Evolutionary conservation across 2,888 invertebrate genomes (phyloP).

Genomic region (Griposia aprilina): DNA sequence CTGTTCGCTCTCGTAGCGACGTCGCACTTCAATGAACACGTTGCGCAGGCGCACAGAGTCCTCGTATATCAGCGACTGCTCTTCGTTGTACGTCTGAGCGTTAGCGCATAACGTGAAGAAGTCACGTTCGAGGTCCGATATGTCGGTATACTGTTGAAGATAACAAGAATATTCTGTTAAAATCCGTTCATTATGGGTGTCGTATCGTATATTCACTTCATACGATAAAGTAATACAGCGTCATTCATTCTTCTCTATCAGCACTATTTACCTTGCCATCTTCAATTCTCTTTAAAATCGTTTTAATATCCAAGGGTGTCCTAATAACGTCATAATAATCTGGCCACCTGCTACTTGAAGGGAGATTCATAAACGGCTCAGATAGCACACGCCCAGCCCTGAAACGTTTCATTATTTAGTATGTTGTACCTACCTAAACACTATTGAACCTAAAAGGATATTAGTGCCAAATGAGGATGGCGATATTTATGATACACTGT

Average conservation of each 20-base stretch:
- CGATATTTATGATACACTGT: neutral
- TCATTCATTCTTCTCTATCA: neutral
- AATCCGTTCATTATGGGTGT: neutral
- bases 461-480: too few relatives aligned
- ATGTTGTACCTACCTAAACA: neutral
- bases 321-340: slow-evolving; percentile 99
- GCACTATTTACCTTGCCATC: slow-evolving; percentile 93
- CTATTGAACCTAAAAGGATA: neutral
- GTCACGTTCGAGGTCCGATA: slow-evolving; percentile 96
- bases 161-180: neutral
- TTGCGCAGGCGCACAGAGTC: slow-evolving; percentile 98
- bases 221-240: too few relatives aligned
- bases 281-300: slow-evolving; percentile 96
- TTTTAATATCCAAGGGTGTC: slow-evolving; percentile 98
- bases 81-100: slow-evolving; percentile 99
- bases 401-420: slow-evolving; percentile 2
- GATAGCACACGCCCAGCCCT: slow-evolving; percentile 94
- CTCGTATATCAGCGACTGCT: slow-evolving; percentile 98
- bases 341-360: slow-evolving; percentile 97
- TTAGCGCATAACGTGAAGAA: slow-evolving; percentile 98
- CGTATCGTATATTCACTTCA: too few relatives aligned
- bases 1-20: slow-evolving; percentile 84
- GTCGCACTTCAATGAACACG: slow-evolving; percentile 91
- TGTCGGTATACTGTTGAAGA: slow-evolving; percentile 93
- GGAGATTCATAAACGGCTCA: slow-evolving; percentile 98